Percentiles rank a stretch among this genome's conserved stretches.
These are phyloP conservation scores for Indicator maculatus DNA, from an alignment of 2,113 vertebrate species.

Conservation along the genomic window DNA sequence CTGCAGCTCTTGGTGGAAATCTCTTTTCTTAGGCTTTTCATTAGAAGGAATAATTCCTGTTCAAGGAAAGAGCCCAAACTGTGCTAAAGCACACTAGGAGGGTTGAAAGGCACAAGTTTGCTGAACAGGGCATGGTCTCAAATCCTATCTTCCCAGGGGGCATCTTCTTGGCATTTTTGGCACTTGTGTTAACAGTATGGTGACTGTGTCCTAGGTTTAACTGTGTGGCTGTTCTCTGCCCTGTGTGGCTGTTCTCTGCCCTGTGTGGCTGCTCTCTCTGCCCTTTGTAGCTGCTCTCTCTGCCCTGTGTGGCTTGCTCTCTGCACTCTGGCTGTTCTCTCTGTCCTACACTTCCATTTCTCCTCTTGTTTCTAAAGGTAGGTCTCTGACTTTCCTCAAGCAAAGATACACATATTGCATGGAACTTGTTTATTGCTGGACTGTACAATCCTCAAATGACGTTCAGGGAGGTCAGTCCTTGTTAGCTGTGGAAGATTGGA, in stretches of 20 bases:
- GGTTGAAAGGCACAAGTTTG: not conserved
- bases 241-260: too few relatives aligned
- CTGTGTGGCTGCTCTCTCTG: too few relatives aligned
- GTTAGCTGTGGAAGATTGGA: not conserved
- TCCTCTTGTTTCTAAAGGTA: not conserved
- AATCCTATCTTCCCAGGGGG: not conserved
- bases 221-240: not conserved
- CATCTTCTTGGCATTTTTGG: not conserved
- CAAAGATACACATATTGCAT: not conserved
- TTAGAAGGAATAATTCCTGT: not conserved
- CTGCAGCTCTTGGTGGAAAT: not conserved
- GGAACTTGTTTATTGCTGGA: not conserved
- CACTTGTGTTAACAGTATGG: not conserved
- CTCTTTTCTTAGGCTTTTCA: not conserved
- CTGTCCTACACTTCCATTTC: not conserved
- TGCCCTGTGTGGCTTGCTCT: too few relatives aligned
- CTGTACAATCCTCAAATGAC: not conserved
- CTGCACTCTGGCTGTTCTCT: not conserved
- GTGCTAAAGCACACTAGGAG: not conserved
- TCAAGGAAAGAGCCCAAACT: not conserved
- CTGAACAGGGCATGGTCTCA: not conserved
- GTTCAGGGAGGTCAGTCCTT: conserved; percentile 32
- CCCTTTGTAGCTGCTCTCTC: too few relatives aligned
- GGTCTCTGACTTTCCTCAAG: not conserved
- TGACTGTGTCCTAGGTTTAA: not conserved